Evolutionary conservation across 2,113 vertebrate genomes (phyloP).

Genomic region (Motacilla tschutschensis): DNA sequence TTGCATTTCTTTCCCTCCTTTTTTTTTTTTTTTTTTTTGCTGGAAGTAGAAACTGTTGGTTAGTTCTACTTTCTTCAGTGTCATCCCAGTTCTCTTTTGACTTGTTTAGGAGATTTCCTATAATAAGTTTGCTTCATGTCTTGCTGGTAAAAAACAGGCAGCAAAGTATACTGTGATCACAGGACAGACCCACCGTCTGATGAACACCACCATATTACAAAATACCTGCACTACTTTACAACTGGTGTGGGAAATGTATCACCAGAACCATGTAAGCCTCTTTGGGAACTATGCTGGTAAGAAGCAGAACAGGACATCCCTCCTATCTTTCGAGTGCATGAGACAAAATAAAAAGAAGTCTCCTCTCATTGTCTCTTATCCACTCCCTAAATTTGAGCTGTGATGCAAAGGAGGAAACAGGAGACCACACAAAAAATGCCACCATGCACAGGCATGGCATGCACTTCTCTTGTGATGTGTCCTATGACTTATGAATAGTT

Average conservation of each 20-base stretch:
- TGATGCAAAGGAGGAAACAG: not conserved
- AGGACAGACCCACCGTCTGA: not conserved
- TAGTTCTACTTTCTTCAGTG: not conserved
- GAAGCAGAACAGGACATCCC: not conserved
- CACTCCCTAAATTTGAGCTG: not conserved
- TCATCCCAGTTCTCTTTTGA: not conserved
- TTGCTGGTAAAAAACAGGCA: not conserved
- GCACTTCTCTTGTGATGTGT: not conserved
- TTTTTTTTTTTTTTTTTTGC: not conserved
- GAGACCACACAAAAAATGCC: not conserved
- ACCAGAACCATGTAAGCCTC: not conserved
- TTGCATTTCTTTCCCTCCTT: not conserved
- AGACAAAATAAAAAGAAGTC: not conserved
- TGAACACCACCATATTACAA: not conserved
- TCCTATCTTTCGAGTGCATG: not conserved
- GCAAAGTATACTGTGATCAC: not conserved
- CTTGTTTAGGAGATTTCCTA: not conserved
- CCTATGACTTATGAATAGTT: not conserved
- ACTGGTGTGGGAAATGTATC: not conserved
- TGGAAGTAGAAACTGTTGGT: not conserved
- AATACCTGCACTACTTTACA: not conserved
- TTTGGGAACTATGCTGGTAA: not conserved
- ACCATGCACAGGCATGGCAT: not conserved
- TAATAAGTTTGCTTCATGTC: not conserved
- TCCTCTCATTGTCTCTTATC: not conserved